A percentile compares a stretch with the other conserved stretches of the same genome.
These are phyloP conservation scores for Timema cristinae DNA, from an alignment of 2,888 invertebrate species.

Conservation along the genomic window DNA sequence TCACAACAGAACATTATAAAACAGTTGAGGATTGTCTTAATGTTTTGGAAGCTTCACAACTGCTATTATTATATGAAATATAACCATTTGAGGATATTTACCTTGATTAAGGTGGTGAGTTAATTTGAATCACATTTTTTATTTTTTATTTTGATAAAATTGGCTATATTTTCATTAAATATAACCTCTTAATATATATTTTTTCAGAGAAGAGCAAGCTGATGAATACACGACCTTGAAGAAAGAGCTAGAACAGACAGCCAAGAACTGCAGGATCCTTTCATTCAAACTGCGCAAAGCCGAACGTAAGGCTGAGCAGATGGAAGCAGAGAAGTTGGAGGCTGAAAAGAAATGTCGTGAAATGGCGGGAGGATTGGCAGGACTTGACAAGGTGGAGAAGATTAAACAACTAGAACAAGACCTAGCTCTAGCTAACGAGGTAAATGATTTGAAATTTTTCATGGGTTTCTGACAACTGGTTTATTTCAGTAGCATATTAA, in stretches of 20 bases:
- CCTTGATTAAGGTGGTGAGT: not conserved
- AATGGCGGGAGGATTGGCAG: conserved; percentile 53
- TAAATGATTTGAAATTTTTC: conserved; percentile 35
- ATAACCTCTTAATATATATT: conserved; percentile 27
- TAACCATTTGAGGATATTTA: conserved; percentile 10
- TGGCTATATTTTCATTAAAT: not conserved
- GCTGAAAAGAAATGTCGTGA: conserved; percentile 59
- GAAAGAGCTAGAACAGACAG: conserved; percentile 92
- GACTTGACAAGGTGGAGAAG: conserved; percentile 60
- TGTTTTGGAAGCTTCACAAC: too few species aligned
- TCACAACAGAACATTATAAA: too few species aligned
- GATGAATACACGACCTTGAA: conserved; percentile 93
- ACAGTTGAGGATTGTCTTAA: too few species aligned
- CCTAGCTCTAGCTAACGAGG: conserved; percentile 73
- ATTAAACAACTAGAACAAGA: conserved; percentile 84
- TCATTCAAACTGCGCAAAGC: conserved; percentile 97
- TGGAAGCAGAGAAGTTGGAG: conserved; percentile 80
- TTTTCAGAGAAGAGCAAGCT: conserved; percentile 85
- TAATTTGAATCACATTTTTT: not conserved
- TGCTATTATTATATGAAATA: too few species aligned
- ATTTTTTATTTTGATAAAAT: not conserved
- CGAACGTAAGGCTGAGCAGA: conserved; percentile 81
- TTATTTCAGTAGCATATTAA: not conserved
- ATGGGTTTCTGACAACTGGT: not conserved
- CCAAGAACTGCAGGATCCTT: conserved; percentile 96